Evolutionary conservation across 2,113 vertebrate genomes (phyloP), one percentile per base, ranked within the genome.

Genomic region (Maccullochella peelii): DNA sequence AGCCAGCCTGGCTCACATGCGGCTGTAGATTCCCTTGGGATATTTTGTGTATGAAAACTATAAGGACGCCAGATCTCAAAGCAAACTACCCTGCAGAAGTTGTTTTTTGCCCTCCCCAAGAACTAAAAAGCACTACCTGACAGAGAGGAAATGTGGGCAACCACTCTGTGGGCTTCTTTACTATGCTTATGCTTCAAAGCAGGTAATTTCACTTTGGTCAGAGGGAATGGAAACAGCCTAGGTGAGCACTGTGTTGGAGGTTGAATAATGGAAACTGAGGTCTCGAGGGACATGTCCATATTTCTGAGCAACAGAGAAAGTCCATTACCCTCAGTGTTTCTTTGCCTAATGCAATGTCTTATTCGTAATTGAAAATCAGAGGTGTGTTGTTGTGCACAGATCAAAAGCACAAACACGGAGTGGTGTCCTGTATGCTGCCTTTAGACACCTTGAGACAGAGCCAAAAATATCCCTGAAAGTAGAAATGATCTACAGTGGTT

Each of bases 191-290:
- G 70, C 62, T 84, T 90, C 79, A 86, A 78, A 90, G 77, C 87
- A 93, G 91, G 91, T 95, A 89, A 93, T 94, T 95, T 91, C 84
- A 84, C 83, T 85, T 86, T 87, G 70, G 86, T 84, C 83, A 62
- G 68, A 74, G 68, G 69, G 77, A 86, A 90, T 84, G 75, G 87
- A 94, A 93, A 93, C 86, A 88, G 86, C 86, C 84, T 62, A 75
- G 84, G 79, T 83, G 80, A 71, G 76, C 86, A 52, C 85, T 71
- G 83, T 82, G 85, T 73, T 82, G 61, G n/a, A 61, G 82, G 88
- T 93, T 93, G 94, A 95, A 94, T 95, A 94, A 94, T 94, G 87
- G 83, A 95, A 94, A 89, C 67, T 38, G 47, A 79, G 74, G 89
- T 91, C 91, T 92, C 71, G 1, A 70, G 91, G 88, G 86, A 94